A percentile compares a stretch with the other conserved stretches of the same genome.
Evolutionary conservation across 1,140 invertebrate genomes (phyloP).

Genomic region (Bombus superbus): DNA sequence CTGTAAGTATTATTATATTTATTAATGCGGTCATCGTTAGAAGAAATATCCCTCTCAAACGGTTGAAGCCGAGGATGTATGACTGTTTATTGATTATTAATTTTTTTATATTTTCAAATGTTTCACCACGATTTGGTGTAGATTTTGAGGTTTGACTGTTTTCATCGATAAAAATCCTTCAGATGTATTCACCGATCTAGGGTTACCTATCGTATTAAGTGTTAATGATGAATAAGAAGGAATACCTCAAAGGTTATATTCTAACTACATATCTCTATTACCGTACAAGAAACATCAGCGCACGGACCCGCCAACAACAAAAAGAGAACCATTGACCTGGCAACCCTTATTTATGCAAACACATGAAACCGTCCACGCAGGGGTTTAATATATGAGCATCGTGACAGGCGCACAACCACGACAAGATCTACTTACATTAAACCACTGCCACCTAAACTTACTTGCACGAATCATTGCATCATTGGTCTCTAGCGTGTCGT

Average conservation of each 20-base stretch:
- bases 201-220: neutral
- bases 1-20: rapidly evolving
- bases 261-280: neutral
- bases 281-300: neutral
- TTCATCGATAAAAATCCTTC: neutral
- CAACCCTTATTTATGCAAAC: slow-evolving; percentile 18
- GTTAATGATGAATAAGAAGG: neutral
- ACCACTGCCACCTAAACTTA: slow-evolving; percentile 10
- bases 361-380: neutral
- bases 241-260: neutral
- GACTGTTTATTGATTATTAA: too few relatives aligned
- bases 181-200: neutral
- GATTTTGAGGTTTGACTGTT: rapidly evolving
- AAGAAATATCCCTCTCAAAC: rapidly evolving
- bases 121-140: too few relatives aligned
- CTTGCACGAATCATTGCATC: neutral
- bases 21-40: too few relatives aligned
- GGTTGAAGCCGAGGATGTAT: too few relatives aligned
- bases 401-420: neutral
- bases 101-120: too few relatives aligned
- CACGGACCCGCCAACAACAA: neutral
- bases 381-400: slow-evolving; percentile 6
- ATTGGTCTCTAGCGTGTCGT: neutral
- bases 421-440: slow-evolving; percentile 19
- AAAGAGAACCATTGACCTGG: neutral